Evolutionary conservation across 2,113 vertebrate genomes (phyloP).

Genomic region (Hemiprocne comata): DNA sequence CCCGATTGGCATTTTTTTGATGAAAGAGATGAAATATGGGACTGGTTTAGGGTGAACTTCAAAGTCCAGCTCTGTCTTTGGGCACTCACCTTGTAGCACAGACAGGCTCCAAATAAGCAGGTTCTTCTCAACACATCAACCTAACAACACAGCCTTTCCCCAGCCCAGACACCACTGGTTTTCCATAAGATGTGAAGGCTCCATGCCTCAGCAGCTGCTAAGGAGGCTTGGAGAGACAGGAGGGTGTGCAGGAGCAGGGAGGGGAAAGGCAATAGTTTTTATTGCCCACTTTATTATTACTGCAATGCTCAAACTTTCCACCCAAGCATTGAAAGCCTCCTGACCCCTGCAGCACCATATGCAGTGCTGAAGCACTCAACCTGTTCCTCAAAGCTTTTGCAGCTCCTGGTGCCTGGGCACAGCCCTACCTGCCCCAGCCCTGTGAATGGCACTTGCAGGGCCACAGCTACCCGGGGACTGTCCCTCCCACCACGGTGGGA

Average conservation of each 20-base stretch:
- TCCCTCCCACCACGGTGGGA: neutral
- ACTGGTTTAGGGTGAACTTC: neutral
- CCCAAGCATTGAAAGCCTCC: neutral
- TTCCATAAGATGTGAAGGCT: neutral
- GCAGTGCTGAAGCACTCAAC: neutral
- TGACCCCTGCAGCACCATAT: neutral
- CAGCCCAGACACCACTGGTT: neutral
- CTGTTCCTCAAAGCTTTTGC: accelerated
- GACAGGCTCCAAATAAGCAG: neutral
- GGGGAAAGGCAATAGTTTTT: conserved; percentile 38
- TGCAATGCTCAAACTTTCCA: conserved; percentile 50
- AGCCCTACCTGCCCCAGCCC: neutral
- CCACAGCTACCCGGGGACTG: neutral
- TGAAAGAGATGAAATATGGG: neutral
- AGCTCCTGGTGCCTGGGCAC: neutral
- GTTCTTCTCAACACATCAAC: neutral
- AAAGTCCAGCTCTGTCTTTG: neutral
- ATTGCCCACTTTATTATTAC: neutral
- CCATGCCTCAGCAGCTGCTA: neutral
- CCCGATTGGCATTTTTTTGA: neutral
- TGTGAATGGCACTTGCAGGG: neutral
- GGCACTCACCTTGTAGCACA: neutral
- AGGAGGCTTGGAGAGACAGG: neutral
- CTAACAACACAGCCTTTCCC: accelerated
- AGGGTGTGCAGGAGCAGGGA: neutral